phyloP scores from a whole-genome alignment of 53 echinoderm and acorn worm genomes.

The Mesocentrotus franciscanus region DNA sequence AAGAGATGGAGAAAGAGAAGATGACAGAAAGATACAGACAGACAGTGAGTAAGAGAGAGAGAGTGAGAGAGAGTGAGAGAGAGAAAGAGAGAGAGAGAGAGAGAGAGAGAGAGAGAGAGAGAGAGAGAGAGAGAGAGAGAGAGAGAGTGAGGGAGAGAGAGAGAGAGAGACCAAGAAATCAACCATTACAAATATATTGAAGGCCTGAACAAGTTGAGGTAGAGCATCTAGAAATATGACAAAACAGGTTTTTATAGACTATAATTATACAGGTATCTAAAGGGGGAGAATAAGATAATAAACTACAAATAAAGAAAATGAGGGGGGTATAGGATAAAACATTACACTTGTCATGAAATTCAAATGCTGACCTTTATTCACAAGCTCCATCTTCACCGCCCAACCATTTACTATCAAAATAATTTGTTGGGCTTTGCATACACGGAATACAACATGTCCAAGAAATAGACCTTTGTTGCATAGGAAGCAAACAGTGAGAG shows the following conservation, averaged over 20 bases:
- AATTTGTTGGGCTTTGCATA: conserved; percentile 6
- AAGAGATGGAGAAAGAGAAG: background rate
- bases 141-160: background rate
- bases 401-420: conserved; percentile 22
- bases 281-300: conserved; percentile 20
- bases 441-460: background rate
- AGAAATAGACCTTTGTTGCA: conserved; percentile 17
- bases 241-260: background rate
- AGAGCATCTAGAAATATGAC: background rate
- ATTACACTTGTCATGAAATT: conserved; percentile 58
- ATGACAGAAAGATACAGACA: background rate
- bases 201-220: background rate
- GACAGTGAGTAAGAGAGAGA: too few species aligned
- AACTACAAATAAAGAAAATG: conserved; percentile 28
- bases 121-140: background rate
- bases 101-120: background rate
- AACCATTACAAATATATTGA: background rate
- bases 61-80: background rate
- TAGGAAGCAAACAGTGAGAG: background rate
- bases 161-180: background rate
- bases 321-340: conserved; percentile 32
- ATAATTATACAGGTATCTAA: conserved; percentile 6
- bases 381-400: background rate
- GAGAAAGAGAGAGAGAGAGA: background rate
- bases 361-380: conserved; percentile 3